Percentiles rank a stretch among this genome's conserved stretches.
Evolutionary conservation across 2,113 vertebrate genomes (phyloP).

Genomic region (Spilogale gracilis): DNA sequence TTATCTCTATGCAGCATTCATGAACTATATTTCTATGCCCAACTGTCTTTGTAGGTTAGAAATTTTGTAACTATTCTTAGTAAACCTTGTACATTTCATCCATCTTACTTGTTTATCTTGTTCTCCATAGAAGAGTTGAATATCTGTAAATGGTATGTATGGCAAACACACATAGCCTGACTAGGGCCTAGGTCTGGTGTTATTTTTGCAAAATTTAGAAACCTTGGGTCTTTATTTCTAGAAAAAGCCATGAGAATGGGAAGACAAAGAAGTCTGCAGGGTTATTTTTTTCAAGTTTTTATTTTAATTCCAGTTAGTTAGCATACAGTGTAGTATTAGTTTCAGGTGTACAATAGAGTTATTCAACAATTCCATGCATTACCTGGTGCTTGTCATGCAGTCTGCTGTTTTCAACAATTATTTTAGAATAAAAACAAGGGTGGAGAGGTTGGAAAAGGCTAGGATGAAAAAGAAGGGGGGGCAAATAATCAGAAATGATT

Average conservation of each 20-base stretch:
- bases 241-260: not conserved
- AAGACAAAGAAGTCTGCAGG: not conserved
- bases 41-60: not conserved
- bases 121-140: not conserved
- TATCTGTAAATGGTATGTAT: not conserved
- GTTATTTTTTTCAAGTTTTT: not conserved
- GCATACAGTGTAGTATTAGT: not conserved
- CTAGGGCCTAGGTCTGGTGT: not conserved
- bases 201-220: conserved; percentile 18
- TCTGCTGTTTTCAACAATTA: not conserved
- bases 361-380: not conserved
- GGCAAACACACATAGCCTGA: not conserved
- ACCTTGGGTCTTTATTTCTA: not conserved
- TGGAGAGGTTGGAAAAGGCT: not conserved
- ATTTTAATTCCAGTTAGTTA: not conserved
- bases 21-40: not conserved
- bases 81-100: not conserved
- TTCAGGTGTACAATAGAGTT: not conserved
- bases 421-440: not conserved
- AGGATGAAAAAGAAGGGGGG: not conserved
- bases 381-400: not conserved
- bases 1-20: not conserved
- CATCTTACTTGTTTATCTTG: not conserved
- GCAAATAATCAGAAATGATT: not conserved
- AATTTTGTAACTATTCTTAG: not conserved